Evolutionary conservation across 1,140 invertebrate species (phyloP).

Genomic region (Archivesica marissinica): DNA sequence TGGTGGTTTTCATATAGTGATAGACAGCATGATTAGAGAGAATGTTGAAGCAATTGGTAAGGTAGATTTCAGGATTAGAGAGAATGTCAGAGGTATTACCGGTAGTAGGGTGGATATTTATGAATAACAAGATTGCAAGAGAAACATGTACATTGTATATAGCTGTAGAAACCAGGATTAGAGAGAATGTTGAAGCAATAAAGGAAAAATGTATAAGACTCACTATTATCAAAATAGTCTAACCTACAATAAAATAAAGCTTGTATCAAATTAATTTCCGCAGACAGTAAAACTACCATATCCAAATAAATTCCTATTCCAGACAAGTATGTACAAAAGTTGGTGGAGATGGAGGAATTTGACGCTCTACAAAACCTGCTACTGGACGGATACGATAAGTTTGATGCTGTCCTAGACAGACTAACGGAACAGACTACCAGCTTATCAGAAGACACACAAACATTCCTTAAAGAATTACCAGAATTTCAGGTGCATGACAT

Average conservation of each 20-base stretch:
- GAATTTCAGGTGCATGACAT: slow-evolving; percentile 57
- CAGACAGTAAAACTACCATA: too few species aligned
- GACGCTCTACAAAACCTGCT: slow-evolving; percentile 68
- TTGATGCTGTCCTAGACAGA: slow-evolving; percentile 67
- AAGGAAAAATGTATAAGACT: too few species aligned
- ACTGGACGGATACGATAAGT: slow-evolving; percentile 74
- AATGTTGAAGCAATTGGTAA: slow-evolving; percentile 93
- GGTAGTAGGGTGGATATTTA: too few species aligned
- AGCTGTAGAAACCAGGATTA: slow-evolving; percentile 90
- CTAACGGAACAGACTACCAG: slow-evolving; percentile 62
- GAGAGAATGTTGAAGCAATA: slow-evolving; percentile 92
- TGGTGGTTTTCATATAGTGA: too few species aligned
- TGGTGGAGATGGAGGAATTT: slow-evolving; percentile 75
- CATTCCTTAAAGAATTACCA: slow-evolving; percentile 60
- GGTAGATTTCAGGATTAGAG: slow-evolving; percentile 23
- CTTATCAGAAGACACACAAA: slow-evolving; percentile 64
- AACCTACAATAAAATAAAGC: too few species aligned
- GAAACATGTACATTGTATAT: too few species aligned
- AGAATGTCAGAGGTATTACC: too few species aligned
- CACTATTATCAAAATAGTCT: too few species aligned
- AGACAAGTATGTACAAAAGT: slow-evolving; percentile 74
- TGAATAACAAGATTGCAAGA: slow-evolving; percentile 92
- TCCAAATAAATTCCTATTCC: slow-evolving; percentile 90
- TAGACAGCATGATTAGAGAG: slow-evolving; percentile 90
- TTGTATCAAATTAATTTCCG: too few species aligned